Evolutionary conservation across 1,140 invertebrate genomes (phyloP).

Genomic region (Drosophila lini): DNA sequence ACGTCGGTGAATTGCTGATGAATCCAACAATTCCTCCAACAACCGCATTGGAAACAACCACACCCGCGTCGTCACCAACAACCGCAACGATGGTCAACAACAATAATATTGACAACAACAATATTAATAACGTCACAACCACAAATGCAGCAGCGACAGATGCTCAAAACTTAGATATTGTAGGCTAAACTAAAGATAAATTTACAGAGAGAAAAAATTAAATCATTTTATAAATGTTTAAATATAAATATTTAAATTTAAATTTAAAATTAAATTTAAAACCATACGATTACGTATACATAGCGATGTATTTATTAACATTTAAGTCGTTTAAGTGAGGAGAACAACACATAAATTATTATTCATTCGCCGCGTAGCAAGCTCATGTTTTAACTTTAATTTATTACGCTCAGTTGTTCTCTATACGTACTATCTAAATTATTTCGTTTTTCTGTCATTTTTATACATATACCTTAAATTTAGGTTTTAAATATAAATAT

Average conservation of each 20-base stretch:
- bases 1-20: conserved; percentile 49
- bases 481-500: conserved; percentile 22
- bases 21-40: conserved; percentile 32
- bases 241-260: conserved; percentile 60
- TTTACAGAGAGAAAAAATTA: conserved; percentile 41
- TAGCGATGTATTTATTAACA: conserved; percentile 54
- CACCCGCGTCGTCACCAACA: conserved; percentile 51
- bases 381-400: conserved; percentile 28
- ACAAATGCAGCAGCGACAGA: conserved; percentile 78
- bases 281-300: conserved; percentile 43
- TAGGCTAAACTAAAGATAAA: conserved; percentile 75
- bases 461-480: conserved; percentile 5
- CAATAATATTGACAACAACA: conserved; percentile 43
- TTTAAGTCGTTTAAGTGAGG: conserved; percentile 46
- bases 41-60: conserved; percentile 33
- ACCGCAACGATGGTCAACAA: conserved; percentile 52
- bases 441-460: conserved; percentile 18
- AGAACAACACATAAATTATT: conserved; percentile 45
- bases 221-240: conserved; percentile 72
- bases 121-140: conserved; percentile 27
- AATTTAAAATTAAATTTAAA: conserved; percentile 47
- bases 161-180: conserved; percentile 85
- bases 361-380: conserved; percentile 31
- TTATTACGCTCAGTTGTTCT: conserved; percentile 32
- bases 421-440: conserved; percentile 20